A percentile compares a stretch with the other conserved stretches of the same genome.
phyloP scores from a whole-genome alignment of 1,140 invertebrate genomes.

The Brachionus koreanus region DNA sequence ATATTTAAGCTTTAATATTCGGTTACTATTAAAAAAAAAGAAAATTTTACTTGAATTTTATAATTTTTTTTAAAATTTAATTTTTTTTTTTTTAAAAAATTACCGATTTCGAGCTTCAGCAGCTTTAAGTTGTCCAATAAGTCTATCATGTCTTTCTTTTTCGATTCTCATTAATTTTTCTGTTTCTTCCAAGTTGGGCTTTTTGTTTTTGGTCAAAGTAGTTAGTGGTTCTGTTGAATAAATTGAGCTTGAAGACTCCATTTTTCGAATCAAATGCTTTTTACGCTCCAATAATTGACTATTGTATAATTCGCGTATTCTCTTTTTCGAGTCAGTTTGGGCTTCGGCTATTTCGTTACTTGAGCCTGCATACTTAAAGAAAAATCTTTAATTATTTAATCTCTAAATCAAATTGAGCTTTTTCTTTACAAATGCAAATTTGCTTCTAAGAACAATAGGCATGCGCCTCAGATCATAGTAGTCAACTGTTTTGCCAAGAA shows the following conservation, averaged over 20 bases:
- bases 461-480: slow-evolving; percentile 10
- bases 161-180: slow-evolving; percentile 7
- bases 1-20: slow-evolving; percentile 22
- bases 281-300: neutral
- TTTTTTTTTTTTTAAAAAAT: neutral
- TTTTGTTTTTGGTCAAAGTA: slow-evolving; percentile 7
- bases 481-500: slow-evolving; percentile 14
- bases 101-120: slow-evolving; percentile 41
- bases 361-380: neutral
- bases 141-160: slow-evolving; percentile 33
- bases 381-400: neutral
- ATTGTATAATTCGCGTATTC: neutral
- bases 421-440: neutral
- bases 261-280: neutral
- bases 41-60: neutral
- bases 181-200: neutral
- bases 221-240: neutral
- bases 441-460: slow-evolving; percentile 11
- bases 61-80: neutral
- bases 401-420: neutral
- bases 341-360: neutral
- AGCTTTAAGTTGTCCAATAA: slow-evolving; percentile 43
- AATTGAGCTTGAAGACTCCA: neutral
- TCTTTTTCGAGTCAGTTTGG: neutral
- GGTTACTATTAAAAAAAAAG: neutral